Evolutionary conservation across 64 coral and sea anemone genomes (phyloP).

Genomic region (Platygyra sinensis): DNA sequence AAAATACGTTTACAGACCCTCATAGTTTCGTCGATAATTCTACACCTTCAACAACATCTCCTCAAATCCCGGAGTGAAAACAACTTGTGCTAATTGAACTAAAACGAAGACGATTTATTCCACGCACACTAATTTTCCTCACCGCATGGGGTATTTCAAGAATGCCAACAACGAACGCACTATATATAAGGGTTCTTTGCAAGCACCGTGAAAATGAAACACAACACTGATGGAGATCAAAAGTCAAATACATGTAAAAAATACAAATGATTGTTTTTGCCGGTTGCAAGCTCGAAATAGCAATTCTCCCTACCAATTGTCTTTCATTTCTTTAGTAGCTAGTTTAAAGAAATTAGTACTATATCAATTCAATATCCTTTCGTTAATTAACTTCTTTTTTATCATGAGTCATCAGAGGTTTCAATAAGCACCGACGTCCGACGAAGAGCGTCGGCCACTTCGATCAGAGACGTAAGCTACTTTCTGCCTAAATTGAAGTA

Average conservation of each 20-base stretch:
- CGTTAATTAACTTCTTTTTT: too few relatives aligned
- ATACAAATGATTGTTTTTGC: neutral
- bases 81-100: neutral
- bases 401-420: too few relatives aligned
- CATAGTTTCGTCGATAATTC: neutral
- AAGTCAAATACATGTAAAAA: neutral
- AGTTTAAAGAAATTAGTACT: neutral
- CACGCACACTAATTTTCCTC: neutral
- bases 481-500: too few relatives aligned
- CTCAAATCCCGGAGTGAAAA: neutral
- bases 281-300: neutral
- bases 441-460: too few relatives aligned
- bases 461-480: too few relatives aligned
- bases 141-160: neutral
- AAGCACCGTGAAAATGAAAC: neutral
- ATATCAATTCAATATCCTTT: neutral
- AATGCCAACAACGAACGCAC: neutral
- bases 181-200: neutral
- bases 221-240: neutral
- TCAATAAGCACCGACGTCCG: too few relatives aligned
- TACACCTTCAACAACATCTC: neutral
- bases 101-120: slow-evolving; percentile 8
- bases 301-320: neutral
- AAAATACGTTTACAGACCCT: neutral
- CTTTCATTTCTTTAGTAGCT: neutral